phyloP scores from a whole-genome alignment of 2,797 vertebrate species.

The Podargus strigoides region DNA sequence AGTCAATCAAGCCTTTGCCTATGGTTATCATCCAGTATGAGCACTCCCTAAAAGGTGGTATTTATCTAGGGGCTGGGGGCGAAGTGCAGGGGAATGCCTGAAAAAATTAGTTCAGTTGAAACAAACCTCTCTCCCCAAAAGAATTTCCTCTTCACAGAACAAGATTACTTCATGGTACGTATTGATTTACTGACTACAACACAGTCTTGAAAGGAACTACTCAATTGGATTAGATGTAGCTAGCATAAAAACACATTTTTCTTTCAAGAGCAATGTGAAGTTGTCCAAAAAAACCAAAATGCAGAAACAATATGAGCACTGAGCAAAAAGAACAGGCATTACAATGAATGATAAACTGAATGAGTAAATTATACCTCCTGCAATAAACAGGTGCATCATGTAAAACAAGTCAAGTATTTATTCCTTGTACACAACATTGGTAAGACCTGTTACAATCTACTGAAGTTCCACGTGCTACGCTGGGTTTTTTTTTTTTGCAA shows the following conservation, averaged over 20 bases:
- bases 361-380: not conserved
- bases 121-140: not conserved
- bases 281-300: not conserved
- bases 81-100: not conserved
- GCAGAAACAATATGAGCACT: not conserved
- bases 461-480: not conserved
- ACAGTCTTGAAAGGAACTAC: not conserved
- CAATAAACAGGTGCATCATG: not conserved
- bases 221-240: conserved; percentile 17
- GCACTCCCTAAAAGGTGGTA: not conserved
- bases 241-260: not conserved
- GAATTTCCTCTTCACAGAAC: not conserved
- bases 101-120: not conserved
- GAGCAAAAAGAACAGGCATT: not conserved
- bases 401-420: not conserved
- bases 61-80: not conserved
- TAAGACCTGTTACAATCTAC: not conserved
- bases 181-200: conserved; percentile 2
- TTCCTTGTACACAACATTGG: not conserved
- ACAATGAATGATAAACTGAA: not conserved
- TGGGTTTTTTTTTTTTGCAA: too few relatives aligned
- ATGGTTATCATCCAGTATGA: not conserved
- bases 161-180: not conserved
- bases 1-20: not conserved
- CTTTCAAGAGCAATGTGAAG: not conserved